phyloP scores from a whole-genome alignment of 1,140 invertebrate species.

The Drosophila littoralis region DNA sequence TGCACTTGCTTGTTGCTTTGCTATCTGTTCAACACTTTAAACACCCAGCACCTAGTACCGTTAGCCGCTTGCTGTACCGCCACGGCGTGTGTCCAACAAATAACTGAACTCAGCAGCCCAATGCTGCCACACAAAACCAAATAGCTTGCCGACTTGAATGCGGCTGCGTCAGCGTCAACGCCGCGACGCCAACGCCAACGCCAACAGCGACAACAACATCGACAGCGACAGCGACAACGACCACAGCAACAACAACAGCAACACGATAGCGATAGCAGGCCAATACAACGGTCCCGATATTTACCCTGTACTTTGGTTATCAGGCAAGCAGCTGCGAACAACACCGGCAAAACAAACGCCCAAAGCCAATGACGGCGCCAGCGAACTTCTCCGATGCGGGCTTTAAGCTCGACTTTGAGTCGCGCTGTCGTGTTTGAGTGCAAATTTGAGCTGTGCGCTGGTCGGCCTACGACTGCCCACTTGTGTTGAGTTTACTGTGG shows the following conservation, averaged over 20 bases:
- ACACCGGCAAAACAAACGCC: conserved; percentile 53
- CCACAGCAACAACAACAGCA: conserved; percentile 8
- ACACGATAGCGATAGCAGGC: conserved; percentile 34
- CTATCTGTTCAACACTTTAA: conserved; percentile 15
- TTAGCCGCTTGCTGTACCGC: conserved; percentile 67
- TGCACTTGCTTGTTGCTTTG: conserved; percentile 5
- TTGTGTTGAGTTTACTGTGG: conserved; percentile 31
- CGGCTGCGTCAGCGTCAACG: conserved; percentile 32
- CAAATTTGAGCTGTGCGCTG: conserved; percentile 32
- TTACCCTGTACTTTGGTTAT: conserved; percentile 52
- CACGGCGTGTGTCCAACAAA: conserved; percentile 76
- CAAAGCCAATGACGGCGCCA: conserved; percentile 31
- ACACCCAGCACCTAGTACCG: conserved; percentile 37
- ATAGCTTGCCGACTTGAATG: conserved; percentile 55
- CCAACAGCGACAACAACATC: conserved; percentile 25
- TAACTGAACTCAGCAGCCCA: conserved; percentile 74
- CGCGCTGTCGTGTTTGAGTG: conserved; percentile 56
- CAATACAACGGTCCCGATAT: conserved; percentile 23
- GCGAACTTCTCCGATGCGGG: conserved; percentile 21
- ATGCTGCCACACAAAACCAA: conserved; percentile 81
- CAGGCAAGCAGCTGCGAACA: conserved; percentile 56
- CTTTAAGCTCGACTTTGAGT: conserved; percentile 34
- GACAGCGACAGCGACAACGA: conserved; percentile 13
- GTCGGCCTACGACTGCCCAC: conserved; percentile 19
- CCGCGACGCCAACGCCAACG: conserved; percentile 19